Percentiles rank a stretch among this genome's conserved stretches.
Evolutionary conservation across 2,888 invertebrate genomes (phyloP).

Genomic region (Lagria hirta): DNA sequence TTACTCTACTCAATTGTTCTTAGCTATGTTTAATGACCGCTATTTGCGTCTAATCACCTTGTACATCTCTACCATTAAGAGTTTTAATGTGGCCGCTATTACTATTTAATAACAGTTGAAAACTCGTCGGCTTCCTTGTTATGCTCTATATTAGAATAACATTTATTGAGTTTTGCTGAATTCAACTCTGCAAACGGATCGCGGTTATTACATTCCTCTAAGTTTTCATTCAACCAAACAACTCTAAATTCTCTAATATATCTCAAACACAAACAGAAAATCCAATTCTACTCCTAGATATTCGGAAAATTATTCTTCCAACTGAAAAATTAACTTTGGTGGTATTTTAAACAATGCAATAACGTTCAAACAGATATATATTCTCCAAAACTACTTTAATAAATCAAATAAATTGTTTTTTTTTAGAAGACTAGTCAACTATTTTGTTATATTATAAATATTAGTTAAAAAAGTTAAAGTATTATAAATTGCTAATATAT

Average conservation of each 20-base stretch:
- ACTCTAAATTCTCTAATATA: constrained; percentile 9
- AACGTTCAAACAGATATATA: no score
- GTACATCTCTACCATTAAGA: constrained; percentile 12
- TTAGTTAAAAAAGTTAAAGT: no score
- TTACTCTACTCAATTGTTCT: constrained; percentile 7
- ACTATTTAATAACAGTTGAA: constrained; percentile 12
- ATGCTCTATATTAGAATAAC: constrained; percentile 7
- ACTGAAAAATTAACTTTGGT: no score
- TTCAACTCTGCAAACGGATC: constrained; percentile 1
- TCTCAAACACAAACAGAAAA: constrained; percentile 9
- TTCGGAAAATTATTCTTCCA: constrained; percentile 5
- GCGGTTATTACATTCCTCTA: constrained; percentile 15
- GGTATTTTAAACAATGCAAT: no score
- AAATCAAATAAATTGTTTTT: no score
- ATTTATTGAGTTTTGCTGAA: constrained; percentile 8
- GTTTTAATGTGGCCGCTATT: constrained; percentile 8
- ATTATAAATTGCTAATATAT: no score
- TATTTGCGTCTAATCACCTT: constrained; percentile 14
- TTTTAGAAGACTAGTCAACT: no score
- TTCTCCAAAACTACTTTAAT: no score
- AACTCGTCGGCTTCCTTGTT: constrained; percentile 2
- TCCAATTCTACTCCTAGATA: constrained; percentile 5
- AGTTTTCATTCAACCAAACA: constrained; percentile 6
- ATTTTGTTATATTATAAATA: no score
- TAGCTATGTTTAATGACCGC: constrained; percentile 14